Percentiles rank a stretch among this genome's conserved stretches.
Evolutionary conservation across 2,888 invertebrate species (phyloP).

Genomic region (Erannis defoliaria): DNA sequence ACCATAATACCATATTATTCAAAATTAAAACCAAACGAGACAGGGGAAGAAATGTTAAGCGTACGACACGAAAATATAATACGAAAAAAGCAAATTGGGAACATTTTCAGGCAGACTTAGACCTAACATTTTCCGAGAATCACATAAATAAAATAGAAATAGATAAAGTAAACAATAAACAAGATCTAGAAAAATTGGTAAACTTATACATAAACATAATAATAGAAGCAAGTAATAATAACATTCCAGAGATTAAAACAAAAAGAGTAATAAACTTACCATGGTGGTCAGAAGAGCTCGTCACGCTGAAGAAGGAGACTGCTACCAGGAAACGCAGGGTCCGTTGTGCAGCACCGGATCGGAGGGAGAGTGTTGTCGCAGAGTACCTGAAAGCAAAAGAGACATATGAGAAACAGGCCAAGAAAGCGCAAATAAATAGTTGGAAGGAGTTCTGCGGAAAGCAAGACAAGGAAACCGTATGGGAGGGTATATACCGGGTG

Average conservation of each 20-base stretch:
- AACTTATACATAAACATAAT: neutral
- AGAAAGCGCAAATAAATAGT: slow-evolving; percentile 31
- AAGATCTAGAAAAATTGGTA: neutral
- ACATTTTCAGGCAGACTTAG: neutral
- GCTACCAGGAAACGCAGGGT: slow-evolving; percentile 35
- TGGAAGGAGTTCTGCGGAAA: slow-evolving; percentile 41
- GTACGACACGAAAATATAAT: neutral
- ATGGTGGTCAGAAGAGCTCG: slow-evolving; percentile 33
- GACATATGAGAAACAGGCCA: slow-evolving; percentile 29
- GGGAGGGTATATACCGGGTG: slow-evolving; percentile 32
- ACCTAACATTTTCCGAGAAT: slow-evolving; percentile 18
- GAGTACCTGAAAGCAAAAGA: slow-evolving; percentile 38
- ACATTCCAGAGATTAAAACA: neutral
- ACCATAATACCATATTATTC: neutral
- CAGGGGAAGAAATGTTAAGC: neutral
- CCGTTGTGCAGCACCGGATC: slow-evolving; percentile 34
- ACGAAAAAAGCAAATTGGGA: neutral
- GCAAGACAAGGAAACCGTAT: slow-evolving; percentile 28
- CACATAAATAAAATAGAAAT: neutral
- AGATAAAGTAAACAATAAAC: neutral
- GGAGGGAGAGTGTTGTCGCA: slow-evolving; percentile 32
- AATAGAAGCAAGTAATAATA: neutral
- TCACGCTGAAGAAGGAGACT: slow-evolving; percentile 29
- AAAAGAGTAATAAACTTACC: neutral
- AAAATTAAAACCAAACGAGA: neutral